A percentile compares a stretch with the other conserved stretches of the same genome.
phyloP scores from a whole-genome alignment of 1,140 invertebrate species.

The Pseudomyrmex sp. region DNA sequence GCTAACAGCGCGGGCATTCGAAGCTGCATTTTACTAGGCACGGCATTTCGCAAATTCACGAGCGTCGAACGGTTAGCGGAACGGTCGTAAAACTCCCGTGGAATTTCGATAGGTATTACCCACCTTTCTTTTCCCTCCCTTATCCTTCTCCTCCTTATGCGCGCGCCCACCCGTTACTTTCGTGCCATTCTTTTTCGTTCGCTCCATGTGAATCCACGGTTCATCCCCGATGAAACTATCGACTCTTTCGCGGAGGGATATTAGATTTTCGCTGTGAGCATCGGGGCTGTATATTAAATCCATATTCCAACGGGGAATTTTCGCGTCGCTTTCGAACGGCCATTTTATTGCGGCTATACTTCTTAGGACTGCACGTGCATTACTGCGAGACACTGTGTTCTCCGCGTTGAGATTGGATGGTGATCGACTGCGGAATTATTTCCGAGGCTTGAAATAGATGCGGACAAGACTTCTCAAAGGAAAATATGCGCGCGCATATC shows the following conservation, averaged over 20 bases:
- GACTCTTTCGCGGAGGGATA: conserved; percentile 47
- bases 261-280: conserved; percentile 50
- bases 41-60: conserved; percentile 59
- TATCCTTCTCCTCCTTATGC: not conserved
- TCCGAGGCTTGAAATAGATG: not conserved
- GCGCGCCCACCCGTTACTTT: conserved; percentile 38
- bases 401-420: conserved; percentile 39
- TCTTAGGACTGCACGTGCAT: conserved; percentile 12
- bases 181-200: conserved; percentile 42
- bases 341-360: conserved; percentile 57
- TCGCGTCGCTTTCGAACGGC: conserved; percentile 38
- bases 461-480: not conserved
- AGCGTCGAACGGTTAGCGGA: conserved; percentile 58
- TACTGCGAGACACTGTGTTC: conserved; percentile 34
- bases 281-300: conserved; percentile 56
- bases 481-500: conserved; percentile 30
- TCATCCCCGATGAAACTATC: conserved; percentile 59
- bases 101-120: conserved; percentile 63
- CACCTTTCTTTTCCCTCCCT: not conserved
- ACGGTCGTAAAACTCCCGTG: conserved; percentile 58
- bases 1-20: conserved; percentile 15
- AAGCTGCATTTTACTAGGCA: conserved; percentile 58
- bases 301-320: conserved; percentile 37
- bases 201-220: conserved; percentile 36
- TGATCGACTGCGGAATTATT: conserved; percentile 52